phyloP scores from a whole-genome alignment of 2,113 vertebrate species.

The Cebidichthys violaceus region DNA sequence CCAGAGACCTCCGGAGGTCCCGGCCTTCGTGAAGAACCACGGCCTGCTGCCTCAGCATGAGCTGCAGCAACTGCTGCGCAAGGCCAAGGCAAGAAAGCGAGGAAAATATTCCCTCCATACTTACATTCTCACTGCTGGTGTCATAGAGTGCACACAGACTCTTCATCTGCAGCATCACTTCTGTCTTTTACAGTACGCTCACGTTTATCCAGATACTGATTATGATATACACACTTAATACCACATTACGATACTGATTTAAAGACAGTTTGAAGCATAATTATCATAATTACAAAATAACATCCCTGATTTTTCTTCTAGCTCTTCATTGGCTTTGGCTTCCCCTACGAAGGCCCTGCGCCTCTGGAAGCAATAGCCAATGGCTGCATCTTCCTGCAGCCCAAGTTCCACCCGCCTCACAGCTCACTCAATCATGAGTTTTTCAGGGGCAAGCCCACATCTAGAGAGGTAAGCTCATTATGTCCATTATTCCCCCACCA shows the following conservation, averaged over 20 bases:
- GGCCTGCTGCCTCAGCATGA: conserved; percentile 96
- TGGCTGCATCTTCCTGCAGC: conserved; percentile 95
- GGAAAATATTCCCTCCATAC: not conserved
- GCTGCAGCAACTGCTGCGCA: conserved; percentile 95
- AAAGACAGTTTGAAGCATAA: not conserved
- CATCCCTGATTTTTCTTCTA: conserved; percentile 57
- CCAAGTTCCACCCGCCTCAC: conserved; percentile 92
- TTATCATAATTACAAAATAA: not conserved
- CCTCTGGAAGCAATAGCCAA: conserved; percentile 97
- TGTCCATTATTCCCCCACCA: not conserved
- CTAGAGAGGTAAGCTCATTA: conserved; percentile 86
- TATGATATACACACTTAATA: not conserved
- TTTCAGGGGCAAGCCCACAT: conserved; percentile 96
- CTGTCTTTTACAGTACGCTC: not conserved
- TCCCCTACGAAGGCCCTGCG: conserved; percentile 97
- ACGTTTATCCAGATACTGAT: not conserved
- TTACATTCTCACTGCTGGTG: not conserved
- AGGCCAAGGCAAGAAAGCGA: conserved; percentile 87
- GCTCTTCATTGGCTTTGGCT: conserved; percentile 98
- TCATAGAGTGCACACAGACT: not conserved
- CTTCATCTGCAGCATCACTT: not conserved
- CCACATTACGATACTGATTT: not conserved
- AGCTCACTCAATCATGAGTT: conserved; percentile 98
- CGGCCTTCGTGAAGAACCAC: conserved; percentile 95
- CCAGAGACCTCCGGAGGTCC: conserved; percentile 94